Evolutionary conservation across 2,888 invertebrate species (phyloP), one percentile per base, ranked within the genome.

Genomic region (Zelleria hepariella): DNA sequence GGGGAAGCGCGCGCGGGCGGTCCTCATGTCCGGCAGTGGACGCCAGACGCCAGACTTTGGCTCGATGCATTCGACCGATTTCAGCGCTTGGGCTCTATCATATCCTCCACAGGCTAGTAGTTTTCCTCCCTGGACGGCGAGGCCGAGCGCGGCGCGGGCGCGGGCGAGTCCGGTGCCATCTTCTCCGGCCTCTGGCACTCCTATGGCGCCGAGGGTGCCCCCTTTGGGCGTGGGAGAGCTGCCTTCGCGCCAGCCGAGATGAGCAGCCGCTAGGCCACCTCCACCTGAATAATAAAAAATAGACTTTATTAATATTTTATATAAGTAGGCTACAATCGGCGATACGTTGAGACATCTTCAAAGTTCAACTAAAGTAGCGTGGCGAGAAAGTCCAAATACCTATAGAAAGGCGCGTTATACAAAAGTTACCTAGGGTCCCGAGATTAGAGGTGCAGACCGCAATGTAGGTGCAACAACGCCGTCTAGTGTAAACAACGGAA

Each of bases 51-150:
- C 95, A 4, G 80, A 82, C 57, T 83, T 85, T 5, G 94, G 93
- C 71, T 93, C 90, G 86, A 95, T 96, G 53, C 91, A 91, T 82
- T 95, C 95, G 0, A 93, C 94, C 21, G 92, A 90, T 65, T 91
- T 91, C 67, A 96, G 86, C 74, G 96, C 96, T 75, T 96, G 95
- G 51, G 94, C 94, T 65, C 96, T 91, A 83, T 96, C 95, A 83
- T 96, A 96, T 7, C 87, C 86, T 91, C 95, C 96, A 83, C 95
- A 94, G 61, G 94, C 95, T 65, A 96, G 82, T 55, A 96, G 90
- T 57, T 92, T 91, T 54, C 92, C 92, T 66, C 91, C 90, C 61
- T 94, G 82, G 72, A 92, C 92, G 49, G 93, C 94, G 62, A 94
- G 91, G 59, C 96, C 96, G 60, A 93, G 92, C 58, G 95, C 93